These are phyloP conservation scores for Aplodontia rufa DNA, from an alignment of 2,113 vertebrate genomes.

Conservation along the genomic window DNA sequence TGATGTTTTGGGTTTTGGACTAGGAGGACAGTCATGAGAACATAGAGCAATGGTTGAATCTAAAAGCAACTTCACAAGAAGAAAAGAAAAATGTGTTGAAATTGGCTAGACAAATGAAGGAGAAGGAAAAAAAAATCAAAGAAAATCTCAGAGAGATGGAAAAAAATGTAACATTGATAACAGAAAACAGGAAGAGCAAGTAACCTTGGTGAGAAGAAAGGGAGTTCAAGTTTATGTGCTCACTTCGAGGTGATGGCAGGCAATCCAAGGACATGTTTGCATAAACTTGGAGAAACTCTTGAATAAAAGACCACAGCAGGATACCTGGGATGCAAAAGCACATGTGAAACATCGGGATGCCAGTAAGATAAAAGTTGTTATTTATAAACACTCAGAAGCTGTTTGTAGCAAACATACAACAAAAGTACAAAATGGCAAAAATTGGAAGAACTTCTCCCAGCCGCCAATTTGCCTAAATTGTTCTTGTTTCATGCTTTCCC, in stretches of 20 bases:
- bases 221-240: not conserved
- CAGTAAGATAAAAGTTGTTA: not conserved
- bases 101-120: not conserved
- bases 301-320: not conserved
- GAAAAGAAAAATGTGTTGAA: not conserved
- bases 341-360: not conserved
- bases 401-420: not conserved
- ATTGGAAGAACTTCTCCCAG: not conserved
- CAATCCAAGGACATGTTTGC: not conserved
- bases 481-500: not conserved
- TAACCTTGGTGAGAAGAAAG: not conserved
- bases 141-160: not conserved
- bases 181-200: not conserved
- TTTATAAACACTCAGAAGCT: not conserved
- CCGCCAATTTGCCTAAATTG: not conserved
- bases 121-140: not conserved
- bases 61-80: not conserved
- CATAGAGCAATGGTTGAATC: not conserved
- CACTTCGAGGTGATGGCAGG: not conserved
- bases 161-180: not conserved
- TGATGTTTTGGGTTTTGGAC: not conserved
- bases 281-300: not conserved
- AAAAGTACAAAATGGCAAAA: not conserved
- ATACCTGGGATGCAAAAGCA: not conserved
- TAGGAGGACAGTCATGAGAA: not conserved